phyloP scores from a whole-genome alignment of 2,113 vertebrate genomes.

The Scomber colias region DNA sequence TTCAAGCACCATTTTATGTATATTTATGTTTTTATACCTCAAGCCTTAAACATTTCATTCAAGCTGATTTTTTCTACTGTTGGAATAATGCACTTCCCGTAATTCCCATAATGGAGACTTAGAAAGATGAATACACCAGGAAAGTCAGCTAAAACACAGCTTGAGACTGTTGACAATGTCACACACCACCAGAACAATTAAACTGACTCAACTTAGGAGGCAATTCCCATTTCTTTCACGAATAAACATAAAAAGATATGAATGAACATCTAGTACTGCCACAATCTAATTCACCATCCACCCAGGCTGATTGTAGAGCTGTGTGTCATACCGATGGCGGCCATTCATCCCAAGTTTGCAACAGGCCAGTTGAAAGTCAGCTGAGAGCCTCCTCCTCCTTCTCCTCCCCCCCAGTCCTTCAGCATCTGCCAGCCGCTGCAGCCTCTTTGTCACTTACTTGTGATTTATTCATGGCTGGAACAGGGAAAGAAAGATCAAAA shows the following conservation, averaged over 20 bases:
- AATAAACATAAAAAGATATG: neutral
- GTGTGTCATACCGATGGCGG: neutral
- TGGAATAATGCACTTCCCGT: too few relatives aligned
- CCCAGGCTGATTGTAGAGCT: neutral
- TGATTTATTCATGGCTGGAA: constrained; percentile 78
- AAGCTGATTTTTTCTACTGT: too few relatives aligned
- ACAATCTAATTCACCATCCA: neutral
- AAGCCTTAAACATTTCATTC: too few relatives aligned
- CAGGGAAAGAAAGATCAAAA: constrained; percentile 70
- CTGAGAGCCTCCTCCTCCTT: constrained; percentile 4
- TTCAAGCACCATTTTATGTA: too few relatives aligned
- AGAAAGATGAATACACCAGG: too few relatives aligned
- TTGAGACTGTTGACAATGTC: too few relatives aligned
- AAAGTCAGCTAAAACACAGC: too few relatives aligned
- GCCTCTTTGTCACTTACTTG: constrained; percentile 70
- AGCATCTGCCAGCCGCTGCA: constrained; percentile 29
- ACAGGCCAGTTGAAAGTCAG: constrained; percentile 31
- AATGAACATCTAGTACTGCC: neutral
- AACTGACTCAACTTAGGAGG: too few relatives aligned
- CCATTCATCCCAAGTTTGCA: neutral
- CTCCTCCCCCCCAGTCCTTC: constrained; percentile 16
- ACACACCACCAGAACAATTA: too few relatives aligned
- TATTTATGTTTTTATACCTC: too few relatives aligned
- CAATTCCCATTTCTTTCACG: too few relatives aligned
- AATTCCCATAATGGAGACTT: too few relatives aligned